Conservation (phyloP, 2,113 vertebrate genomes). For the Gopherus evgoodei region DNA sequence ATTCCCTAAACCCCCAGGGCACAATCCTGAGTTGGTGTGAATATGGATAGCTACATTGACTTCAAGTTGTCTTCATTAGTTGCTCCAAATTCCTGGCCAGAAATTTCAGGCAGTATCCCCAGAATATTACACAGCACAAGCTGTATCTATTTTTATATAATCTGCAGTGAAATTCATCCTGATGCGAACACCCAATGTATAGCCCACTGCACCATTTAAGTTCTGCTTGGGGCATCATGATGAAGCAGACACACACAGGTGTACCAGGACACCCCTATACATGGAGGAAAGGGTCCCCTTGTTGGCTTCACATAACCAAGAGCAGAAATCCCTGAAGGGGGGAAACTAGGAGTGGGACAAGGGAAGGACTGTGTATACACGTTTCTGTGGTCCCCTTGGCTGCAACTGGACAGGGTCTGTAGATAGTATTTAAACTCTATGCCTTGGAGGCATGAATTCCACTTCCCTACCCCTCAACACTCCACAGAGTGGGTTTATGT, state of each 20-base stretch:
- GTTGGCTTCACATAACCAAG: not conserved
- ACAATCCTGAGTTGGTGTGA: not conserved
- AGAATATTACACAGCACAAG: not conserved
- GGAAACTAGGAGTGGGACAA: not conserved
- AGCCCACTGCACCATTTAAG: not conserved
- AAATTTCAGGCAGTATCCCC: not conserved
- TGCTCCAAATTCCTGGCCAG: not conserved
- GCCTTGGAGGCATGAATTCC: not conserved
- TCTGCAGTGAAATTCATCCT: not conserved
- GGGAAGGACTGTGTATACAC: not conserved
- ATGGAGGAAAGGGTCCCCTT: not conserved
- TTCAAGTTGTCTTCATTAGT: conserved; percentile 16
- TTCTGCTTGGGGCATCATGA: not conserved
- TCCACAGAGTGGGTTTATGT: conserved; percentile 1
- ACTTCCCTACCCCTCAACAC: not conserved
- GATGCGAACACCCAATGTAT: not conserved
- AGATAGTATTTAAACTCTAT: not conserved
- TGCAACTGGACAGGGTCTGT: not conserved
- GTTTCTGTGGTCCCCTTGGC: not conserved
- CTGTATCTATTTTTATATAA: not conserved
- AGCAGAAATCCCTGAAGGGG: not conserved
- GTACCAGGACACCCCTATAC: accelerated
- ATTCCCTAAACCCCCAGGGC: not conserved
- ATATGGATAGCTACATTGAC: not conserved
- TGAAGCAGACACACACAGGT: not conserved